Base-by-base conservation (phyloP, 2,113 vertebrate genomes). In the Chaetops frenatus region DNA sequence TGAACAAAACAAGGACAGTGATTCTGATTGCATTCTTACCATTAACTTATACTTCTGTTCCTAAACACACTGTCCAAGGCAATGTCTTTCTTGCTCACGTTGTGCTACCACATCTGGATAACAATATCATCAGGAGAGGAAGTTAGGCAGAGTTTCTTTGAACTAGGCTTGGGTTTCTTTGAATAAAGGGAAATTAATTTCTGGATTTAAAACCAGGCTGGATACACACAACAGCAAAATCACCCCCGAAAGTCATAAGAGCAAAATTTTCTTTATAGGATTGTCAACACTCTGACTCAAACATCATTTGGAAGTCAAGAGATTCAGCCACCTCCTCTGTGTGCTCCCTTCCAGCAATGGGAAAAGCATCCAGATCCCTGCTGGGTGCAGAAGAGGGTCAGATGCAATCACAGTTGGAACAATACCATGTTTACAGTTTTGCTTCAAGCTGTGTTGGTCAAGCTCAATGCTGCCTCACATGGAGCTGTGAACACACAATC, bases 401-500 rank as follows among this genome's bases (percentile, higher is more conserved):
- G 62, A 58, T 44, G 60, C 42, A 61, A 58, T 31, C 88, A 54
- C 24, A 35, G 51, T 77, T 70, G 67, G 35, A 90, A 11, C 33
- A 77, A 35, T 11, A 53, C 11, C 2, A 0, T 2, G 1, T 44
- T 72, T 73, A 62, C 12, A 40, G 62, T 29, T 54, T 56, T 42
- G 25, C 7, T 90, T 8, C 85, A 92, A 23, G 27, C 67, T n/a
- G 21, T 54, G 42, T 6, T 93, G 40, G 54, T 66, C 58, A 66
- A 29, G 10, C 23, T 77, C 35, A 70, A 36, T 3, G 4, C 53
- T 77, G 67, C 54, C 56, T 70, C 45, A 21, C 12, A 33, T 16
- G 19, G 64, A 86, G 14, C 8, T 54, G 29, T 45, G 74, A 91
- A 45, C 18, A 45, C 0, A 3, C 0, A 0, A 7, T 81, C 82